Conservation (phyloP, 2,797 vertebrate species). For the Myiotriccus ornatus region DNA sequence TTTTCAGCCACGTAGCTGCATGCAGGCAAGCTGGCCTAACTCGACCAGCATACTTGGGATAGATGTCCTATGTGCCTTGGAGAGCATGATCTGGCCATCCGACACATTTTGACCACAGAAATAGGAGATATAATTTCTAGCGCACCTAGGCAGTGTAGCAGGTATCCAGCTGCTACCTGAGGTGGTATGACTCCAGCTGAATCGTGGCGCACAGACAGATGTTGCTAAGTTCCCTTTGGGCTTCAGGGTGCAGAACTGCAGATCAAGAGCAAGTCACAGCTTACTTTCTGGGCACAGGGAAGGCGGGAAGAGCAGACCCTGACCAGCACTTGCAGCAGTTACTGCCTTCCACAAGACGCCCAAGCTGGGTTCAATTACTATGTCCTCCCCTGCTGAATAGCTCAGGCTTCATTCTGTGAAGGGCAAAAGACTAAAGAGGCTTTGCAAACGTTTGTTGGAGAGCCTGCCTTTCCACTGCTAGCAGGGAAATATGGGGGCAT, state of each 20-base stretch:
- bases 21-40: not conserved
- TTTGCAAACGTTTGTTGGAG: not conserved
- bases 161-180: not conserved
- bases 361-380: not conserved
- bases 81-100: not conserved
- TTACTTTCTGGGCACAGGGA: not conserved
- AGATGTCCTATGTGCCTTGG: not conserved
- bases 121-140: not conserved
- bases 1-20: not conserved
- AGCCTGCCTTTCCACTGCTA: not conserved
- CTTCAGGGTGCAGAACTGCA: not conserved
- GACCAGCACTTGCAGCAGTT: not conserved
- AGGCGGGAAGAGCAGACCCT: not conserved
- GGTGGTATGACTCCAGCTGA: rapidly evolving
- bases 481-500: not conserved
- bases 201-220: not conserved
- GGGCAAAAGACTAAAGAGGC: not conserved
- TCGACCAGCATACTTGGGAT: not conserved
- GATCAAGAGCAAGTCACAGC: not conserved
- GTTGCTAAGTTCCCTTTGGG: not conserved
- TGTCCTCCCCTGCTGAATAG: not conserved
- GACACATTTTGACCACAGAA: not conserved
- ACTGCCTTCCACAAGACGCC: not conserved
- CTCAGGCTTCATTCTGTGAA: not conserved
- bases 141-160: not conserved